Conservation (phyloP, 2,113 vertebrate genomes). For the Otocyon megalotis region DNA sequence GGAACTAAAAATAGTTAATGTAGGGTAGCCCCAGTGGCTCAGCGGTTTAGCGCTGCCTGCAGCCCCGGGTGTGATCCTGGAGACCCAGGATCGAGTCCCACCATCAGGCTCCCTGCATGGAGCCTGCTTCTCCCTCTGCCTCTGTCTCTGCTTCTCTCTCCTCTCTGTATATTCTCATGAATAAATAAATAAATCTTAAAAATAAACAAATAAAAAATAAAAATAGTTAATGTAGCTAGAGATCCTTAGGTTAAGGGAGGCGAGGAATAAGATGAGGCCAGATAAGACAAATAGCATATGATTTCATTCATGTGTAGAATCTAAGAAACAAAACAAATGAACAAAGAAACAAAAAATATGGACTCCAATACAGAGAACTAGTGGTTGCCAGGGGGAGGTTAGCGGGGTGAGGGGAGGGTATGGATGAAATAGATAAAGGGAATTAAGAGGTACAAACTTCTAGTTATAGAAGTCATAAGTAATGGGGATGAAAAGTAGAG, state of each 20-base stretch:
- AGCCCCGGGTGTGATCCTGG: too few relatives aligned
- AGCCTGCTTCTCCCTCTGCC: too few relatives aligned
- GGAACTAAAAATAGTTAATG: constrained; percentile 2
- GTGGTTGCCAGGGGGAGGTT: not conserved
- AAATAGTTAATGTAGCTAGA: not conserved
- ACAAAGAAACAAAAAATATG: not conserved
- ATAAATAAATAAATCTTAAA: too few relatives aligned
- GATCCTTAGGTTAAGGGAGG: not conserved
- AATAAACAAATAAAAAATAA: not conserved
- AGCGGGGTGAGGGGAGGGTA: not conserved
- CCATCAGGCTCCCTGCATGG: too few relatives aligned
- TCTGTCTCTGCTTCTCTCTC: too few relatives aligned
- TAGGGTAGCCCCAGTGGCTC: not conserved
- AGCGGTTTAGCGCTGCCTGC: too few relatives aligned
- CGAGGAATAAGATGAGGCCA: not conserved
- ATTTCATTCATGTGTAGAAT: not conserved
- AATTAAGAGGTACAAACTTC: not conserved
- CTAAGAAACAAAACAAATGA: not conserved
- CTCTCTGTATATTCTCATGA: too few relatives aligned
- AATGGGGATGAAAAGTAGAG: not conserved
- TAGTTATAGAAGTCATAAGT: not conserved
- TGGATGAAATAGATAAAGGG: not conserved
- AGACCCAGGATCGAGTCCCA: too few relatives aligned
- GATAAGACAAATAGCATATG: not conserved
- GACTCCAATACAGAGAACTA: not conserved